phyloP scores from a whole-genome alignment of 2,113 vertebrate genomes.

The Cynoglossus semilaevis region DNA sequence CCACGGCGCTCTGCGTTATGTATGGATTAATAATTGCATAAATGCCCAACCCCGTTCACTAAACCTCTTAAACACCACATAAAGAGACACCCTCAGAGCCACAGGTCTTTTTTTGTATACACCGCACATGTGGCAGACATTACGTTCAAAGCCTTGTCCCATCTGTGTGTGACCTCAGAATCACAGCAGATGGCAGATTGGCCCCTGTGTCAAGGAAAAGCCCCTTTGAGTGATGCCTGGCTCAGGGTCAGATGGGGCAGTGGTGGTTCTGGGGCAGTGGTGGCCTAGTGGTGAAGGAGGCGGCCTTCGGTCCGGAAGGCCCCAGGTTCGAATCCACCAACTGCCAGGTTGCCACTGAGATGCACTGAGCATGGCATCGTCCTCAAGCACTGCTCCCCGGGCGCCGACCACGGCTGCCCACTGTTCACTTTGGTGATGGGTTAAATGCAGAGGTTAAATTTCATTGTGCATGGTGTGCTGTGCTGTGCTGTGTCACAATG shows the following conservation, averaged over 20 bases:
- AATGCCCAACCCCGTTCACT: constrained; percentile 59
- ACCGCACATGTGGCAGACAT: constrained; percentile 55
- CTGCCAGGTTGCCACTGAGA: too few relatives aligned
- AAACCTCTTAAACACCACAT: constrained; percentile 53
- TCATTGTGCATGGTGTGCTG: too few relatives aligned
- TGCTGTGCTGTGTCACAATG: too few relatives aligned
- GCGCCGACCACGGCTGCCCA: too few relatives aligned
- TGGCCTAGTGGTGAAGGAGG: too few relatives aligned
- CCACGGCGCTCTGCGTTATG: constrained; percentile 49
- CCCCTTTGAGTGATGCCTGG: constrained; percentile 79
- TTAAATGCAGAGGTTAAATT: too few relatives aligned
- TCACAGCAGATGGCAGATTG: constrained; percentile 89
- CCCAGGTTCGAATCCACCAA: too few relatives aligned
- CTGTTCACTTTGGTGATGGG: too few relatives aligned
- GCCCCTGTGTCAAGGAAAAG: constrained; percentile 77
- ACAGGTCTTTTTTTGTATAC: constrained; percentile 53
- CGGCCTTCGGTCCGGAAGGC: too few relatives aligned
- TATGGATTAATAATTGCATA: constrained; percentile 39
- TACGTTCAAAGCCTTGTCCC: constrained; percentile 41
- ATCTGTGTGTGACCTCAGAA: constrained; percentile 62
- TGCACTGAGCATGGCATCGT: too few relatives aligned
- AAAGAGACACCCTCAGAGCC: constrained; percentile 23
- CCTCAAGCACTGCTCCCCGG: too few relatives aligned
- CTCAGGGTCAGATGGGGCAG: constrained; percentile 85
- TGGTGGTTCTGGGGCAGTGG: too few relatives aligned